Evolutionary conservation across 2,113 vertebrate genomes (phyloP).

Genomic region (Eptesicus fuscus): DNA sequence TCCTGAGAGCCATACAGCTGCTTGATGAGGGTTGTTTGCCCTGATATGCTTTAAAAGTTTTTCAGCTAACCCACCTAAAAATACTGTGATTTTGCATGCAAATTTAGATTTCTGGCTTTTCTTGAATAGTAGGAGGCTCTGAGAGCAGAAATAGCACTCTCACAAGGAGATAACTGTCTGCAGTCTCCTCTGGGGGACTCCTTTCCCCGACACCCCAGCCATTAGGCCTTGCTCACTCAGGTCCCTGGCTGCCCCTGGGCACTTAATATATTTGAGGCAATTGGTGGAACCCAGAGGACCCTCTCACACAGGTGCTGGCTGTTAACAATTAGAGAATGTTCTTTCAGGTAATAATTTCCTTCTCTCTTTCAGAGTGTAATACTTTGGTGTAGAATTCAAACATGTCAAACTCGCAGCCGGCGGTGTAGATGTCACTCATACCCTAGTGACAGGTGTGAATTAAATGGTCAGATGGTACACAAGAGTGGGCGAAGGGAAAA

Average conservation of each 20-base stretch:
- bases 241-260: neutral
- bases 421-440: neutral
- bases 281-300: neutral
- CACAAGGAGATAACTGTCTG: neutral
- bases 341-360: neutral
- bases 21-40: neutral
- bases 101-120: neutral
- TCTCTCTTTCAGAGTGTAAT: neutral
- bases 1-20: neutral
- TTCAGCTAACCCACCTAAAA: neutral
- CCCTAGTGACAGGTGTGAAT: neutral
- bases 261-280: no score
- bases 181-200: no score
- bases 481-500: neutral
- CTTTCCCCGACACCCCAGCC: no score
- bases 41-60: neutral
- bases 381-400: neutral
- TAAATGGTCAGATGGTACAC: neutral
- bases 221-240: neutral
- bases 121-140: neutral
- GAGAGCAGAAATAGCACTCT: neutral
- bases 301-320: neutral
- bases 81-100: neutral
- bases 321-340: neutral
- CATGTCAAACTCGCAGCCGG: no score